Base-by-base conservation (phyloP, 2,888 invertebrate genomes). In the Amiota minor region DNA sequence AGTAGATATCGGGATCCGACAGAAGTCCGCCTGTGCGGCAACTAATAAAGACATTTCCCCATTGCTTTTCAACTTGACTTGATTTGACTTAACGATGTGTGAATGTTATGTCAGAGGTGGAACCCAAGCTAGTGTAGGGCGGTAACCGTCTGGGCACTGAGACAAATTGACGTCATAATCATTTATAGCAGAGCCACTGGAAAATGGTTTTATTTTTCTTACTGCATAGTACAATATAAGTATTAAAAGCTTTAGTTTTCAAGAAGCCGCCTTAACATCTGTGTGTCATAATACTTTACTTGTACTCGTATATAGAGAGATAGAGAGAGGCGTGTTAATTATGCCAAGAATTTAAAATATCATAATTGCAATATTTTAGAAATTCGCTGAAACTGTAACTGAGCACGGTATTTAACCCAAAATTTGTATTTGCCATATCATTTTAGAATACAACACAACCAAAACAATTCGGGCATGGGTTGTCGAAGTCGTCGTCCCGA, bases 371-470 rank as follows among this genome's bases (percentile, higher is more conserved):
- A 35, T 35, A 35, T 35, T 35, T 35, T 35, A 35, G 35, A 35
- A 35, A 35, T 35, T 35, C 35, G 6, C 35, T 35, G 35, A 35
- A 35, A 35, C 35, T 35, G 35, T 6, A 35, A 35, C 6, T 35
- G 35, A 35, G 35, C 35, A 35, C 35, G 6, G 4, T 35, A 35
- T 35, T 35, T 35, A 35, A 35, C 6, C 35, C 2, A 2, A 35
- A 35, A 35, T 6, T 2, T 35, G 35, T 35, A 35, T 35, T 35
- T 35, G 4, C 35, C 35, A 4, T 35, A 35, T 35, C 35, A 35
- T 77, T 79, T 1, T 81, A 89, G 89, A 84, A 87, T 89, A 75
- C 89, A 89, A 85, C 89, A 89, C 77, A 89, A 89, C 85, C 89
- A 89, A 87, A 88, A 88, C 75, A 89, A 87, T 74, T 88, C 89